Evolutionary conservation across 2,888 invertebrate genomes (phyloP).

Genomic region (Synanthedon myopaeformis): DNA sequence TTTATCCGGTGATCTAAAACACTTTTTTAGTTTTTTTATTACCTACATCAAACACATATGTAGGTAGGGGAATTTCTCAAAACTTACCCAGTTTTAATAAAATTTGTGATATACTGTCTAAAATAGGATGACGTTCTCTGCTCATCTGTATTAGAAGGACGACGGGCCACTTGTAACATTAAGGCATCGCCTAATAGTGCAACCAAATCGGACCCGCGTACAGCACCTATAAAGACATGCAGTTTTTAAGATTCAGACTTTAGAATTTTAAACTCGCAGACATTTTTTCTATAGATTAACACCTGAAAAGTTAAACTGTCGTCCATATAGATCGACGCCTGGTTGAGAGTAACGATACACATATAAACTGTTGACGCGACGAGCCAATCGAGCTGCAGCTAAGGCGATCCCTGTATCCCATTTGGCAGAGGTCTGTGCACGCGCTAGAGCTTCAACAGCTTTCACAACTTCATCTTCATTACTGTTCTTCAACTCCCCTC

Average conservation of each 20-base stretch:
- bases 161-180: constrained; percentile 74
- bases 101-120: constrained; percentile 42
- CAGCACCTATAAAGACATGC: constrained; percentile 56
- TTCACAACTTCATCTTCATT: constrained; percentile 34
- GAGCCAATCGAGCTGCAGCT: constrained; percentile 63
- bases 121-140: constrained; percentile 54
- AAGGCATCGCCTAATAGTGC: constrained; percentile 75
- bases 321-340: constrained; percentile 51
- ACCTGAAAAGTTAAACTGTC: constrained; percentile 65
- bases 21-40: not conserved
- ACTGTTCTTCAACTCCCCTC: constrained; percentile 20
- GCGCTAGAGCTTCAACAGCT: constrained; percentile 55
- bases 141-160: constrained; percentile 72
- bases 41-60: not conserved
- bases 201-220: constrained; percentile 76
- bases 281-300: constrained; percentile 2
- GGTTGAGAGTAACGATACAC: constrained; percentile 69
- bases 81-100: constrained; percentile 62
- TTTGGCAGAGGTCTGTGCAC: constrained; percentile 71
- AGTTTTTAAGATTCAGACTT: not conserved
- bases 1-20: constrained; percentile 66
- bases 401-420: constrained; percentile 69
- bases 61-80: not conserved
- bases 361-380: constrained; percentile 58
- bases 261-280: not conserved